Evolutionary conservation across 2,888 invertebrate genomes (phyloP).

Genomic region (Himalopsyche tibetana): DNA sequence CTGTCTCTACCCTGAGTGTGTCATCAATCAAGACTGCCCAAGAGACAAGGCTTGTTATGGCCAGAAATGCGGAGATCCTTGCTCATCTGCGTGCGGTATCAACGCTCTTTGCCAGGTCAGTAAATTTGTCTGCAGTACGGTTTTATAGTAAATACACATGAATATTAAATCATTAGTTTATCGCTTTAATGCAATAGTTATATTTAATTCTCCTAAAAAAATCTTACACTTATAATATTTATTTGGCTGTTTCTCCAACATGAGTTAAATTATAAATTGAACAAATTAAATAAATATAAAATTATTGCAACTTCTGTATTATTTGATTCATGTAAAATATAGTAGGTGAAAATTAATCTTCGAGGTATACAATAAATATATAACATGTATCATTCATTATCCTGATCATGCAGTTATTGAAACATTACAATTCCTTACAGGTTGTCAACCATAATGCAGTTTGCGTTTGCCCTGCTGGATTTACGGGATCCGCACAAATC

Average conservation of each 20-base stretch:
- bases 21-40: conserved; percentile 91
- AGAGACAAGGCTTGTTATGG: conserved; percentile 88
- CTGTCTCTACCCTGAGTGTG: conserved; percentile 89
- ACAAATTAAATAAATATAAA: no score
- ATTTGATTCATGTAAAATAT: no score
- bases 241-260: no score
- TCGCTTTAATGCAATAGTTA: background rate
- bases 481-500: conserved; percentile 86
- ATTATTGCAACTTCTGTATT: no score
- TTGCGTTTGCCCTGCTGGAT: conserved; percentile 89
- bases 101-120: conserved; percentile 88
- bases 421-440: conserved; percentile 44
- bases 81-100: conserved; percentile 87
- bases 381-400: no score
- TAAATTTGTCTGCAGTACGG: background rate
- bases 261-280: no score
- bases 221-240: no score
- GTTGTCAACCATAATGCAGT: conserved; percentile 83
- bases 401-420: background rate
- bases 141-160: background rate
- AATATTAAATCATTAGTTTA: background rate
- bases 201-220: background rate
- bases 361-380: no score
- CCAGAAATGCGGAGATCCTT: conserved; percentile 90
- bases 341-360: no score